Base-by-base conservation (phyloP, 2,797 vertebrate genomes). In the Percopsis omiscomaycus region DNA sequence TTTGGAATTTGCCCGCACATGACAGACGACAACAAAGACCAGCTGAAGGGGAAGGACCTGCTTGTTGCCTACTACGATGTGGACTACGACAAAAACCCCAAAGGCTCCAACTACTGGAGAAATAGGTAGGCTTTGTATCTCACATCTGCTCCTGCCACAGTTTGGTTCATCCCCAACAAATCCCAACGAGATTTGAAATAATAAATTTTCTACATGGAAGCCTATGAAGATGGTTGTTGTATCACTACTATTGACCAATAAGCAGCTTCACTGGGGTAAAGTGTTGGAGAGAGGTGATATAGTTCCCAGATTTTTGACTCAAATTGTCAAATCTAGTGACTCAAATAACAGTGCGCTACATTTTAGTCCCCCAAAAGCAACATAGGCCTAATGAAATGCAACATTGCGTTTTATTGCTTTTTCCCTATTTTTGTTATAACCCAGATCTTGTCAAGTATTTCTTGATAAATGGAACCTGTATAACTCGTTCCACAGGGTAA, bases 21-120 rank as follows among this genome's bases (percentile, higher is more conserved):
- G 95, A 99, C 94, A 0, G 96, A 96, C 55, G 96, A 98, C 81
- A 99, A 98, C 91, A 98, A 96, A 79, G 97, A 99, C 70, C 86
- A 96, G 87, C 88, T 99, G 71, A 95, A 91, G 70, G 94, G 94
- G 8, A 98, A 96, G 83, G 98, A 99, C 77, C 82, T 98, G 80
- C 66, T 98, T 81, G 94, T 96, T 68, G 96, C 96, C 0, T 99
- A 98, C 81, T 99, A 95, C 1, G 97, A 99, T 3, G 94, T 98
- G 4, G 97, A 98, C 78, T 98, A 99, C 1, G 94, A 95, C 44
- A 98, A 97, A 84, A 99, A 99, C 14, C 93, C 96, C 0, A 99
- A 99, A 74, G 98, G 98, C 16, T 98, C 98, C 53, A 99, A 99
- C 90, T 99, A 99, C 86, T 99, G 97, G 97, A 96, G 98, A 79